These are phyloP conservation scores for Watsonalla binaria DNA, from an alignment of 2,888 invertebrate genomes.

Conservation along the genomic window DNA sequence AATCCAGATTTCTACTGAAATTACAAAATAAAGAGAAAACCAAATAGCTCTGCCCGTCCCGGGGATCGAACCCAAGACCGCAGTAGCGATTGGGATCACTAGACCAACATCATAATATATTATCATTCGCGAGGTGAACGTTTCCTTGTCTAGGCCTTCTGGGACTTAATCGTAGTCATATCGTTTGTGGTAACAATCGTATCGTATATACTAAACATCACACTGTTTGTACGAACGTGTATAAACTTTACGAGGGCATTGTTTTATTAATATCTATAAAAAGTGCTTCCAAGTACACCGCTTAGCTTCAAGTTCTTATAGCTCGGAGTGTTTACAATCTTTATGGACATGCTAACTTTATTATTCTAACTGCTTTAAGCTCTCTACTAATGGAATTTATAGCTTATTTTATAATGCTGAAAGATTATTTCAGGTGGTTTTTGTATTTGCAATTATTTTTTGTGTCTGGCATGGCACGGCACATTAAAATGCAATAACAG, in stretches of 20 bases:
- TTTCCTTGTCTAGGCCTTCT: too few species aligned
- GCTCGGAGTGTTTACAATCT: conserved; percentile 49
- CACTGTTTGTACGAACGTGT: conserved; percentile 27
- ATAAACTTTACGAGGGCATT: conserved; percentile 67
- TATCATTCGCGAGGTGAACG: too few species aligned
- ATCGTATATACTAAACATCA: conserved; percentile 27
- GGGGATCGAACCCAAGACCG: too few species aligned
- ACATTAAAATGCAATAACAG: too few species aligned
- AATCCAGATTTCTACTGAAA: too few species aligned
- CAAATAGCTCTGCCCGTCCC: too few species aligned
- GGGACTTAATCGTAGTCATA: too few species aligned
- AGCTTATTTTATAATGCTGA: conserved; percentile 5
- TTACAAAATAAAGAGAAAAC: too few species aligned
- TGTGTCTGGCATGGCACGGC: too few species aligned
- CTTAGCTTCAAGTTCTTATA: conserved; percentile 50
- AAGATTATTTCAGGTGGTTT: not conserved
- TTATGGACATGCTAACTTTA: conserved; percentile 60
- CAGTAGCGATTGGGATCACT: too few species aligned
- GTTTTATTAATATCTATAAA: conserved; percentile 77
- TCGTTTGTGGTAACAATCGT: conserved; percentile 13
- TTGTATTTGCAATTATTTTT: too few species aligned
- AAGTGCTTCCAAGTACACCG: conserved; percentile 57
- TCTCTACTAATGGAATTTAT: conserved; percentile 2
- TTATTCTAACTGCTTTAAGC: conserved; percentile 17
- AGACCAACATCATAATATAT: too few species aligned